A percentile compares a stretch with the other conserved stretches of the same genome.
Evolutionary conservation across 1,140 invertebrate species (phyloP).

Genomic region (Formica exsecta): DNA sequence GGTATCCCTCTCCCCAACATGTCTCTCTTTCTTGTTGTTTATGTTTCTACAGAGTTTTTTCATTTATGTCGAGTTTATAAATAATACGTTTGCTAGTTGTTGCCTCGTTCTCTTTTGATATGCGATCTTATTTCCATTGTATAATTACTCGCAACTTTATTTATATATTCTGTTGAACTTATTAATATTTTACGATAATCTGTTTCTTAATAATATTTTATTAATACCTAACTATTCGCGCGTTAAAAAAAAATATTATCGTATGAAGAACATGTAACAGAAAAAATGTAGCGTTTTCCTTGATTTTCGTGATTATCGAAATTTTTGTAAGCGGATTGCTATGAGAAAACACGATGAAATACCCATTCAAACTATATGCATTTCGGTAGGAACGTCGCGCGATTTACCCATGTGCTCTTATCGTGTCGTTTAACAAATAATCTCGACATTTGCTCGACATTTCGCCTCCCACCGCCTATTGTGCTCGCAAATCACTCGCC

Average conservation of each 20-base stretch:
- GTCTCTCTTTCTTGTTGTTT: too few relatives aligned
- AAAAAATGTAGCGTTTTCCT: background rate
- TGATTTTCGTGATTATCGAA: background rate
- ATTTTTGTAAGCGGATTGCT: background rate
- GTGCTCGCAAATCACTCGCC: constrained; percentile 56
- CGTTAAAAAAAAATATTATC: background rate
- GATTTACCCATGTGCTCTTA: constrained; percentile 18
- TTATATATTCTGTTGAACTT: too few relatives aligned
- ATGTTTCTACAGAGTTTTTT: too few relatives aligned
- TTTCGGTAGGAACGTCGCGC: background rate
- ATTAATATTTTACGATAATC: too few relatives aligned
- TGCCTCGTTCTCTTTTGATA: background rate
- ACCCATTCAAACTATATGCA: background rate
- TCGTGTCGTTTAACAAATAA: constrained; percentile 52
- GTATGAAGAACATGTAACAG: too few relatives aligned
- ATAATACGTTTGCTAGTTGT: too few relatives aligned
- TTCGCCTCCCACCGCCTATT: constrained; percentile 12
- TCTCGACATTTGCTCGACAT: constrained; percentile 21
- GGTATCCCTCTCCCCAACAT: too few relatives aligned
- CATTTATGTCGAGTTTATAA: too few relatives aligned
- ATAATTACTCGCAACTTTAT: too few relatives aligned
- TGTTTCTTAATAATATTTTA: background rate
- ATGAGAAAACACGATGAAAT: constrained; percentile 7
- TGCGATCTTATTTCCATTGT: too few relatives aligned
- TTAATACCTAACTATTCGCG: background rate